Percentiles rank a stretch among this genome's conserved stretches.
Conservation (phyloP, 1,140 invertebrate genomes). For the Pachyrhynchus sulphureomaculatus region DNA sequence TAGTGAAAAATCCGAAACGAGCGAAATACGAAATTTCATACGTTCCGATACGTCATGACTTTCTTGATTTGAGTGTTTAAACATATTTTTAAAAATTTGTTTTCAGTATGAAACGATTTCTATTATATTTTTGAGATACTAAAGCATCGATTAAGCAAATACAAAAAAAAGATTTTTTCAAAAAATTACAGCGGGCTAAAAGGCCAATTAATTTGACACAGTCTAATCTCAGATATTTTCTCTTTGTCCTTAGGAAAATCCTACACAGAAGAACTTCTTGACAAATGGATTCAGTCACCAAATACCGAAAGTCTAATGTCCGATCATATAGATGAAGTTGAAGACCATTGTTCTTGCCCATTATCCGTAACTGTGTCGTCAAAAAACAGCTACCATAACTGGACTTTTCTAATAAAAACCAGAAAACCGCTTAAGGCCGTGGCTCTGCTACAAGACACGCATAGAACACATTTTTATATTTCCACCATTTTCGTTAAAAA, state of each 20-base stretch:
- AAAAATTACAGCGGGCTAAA: too few relatives aligned
- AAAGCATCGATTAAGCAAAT: too few relatives aligned
- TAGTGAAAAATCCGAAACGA: too few relatives aligned
- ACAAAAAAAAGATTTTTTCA: too few relatives aligned
- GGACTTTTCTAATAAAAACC: conserved; percentile 66
- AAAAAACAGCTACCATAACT: conserved; percentile 66
- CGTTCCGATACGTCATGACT: too few relatives aligned
- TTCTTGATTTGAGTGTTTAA: too few relatives aligned
- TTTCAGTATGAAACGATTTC: too few relatives aligned
- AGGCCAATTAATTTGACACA: too few relatives aligned
- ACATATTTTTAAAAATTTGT: too few relatives aligned
- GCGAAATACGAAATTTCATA: too few relatives aligned
- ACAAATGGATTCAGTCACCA: conserved; percentile 62
- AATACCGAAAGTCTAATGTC: conserved; percentile 61
- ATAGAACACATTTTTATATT: conserved; percentile 68
- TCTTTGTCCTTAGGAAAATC: conserved; percentile 44
- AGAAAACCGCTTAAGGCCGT: conserved; percentile 59
- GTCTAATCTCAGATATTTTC: too few relatives aligned
- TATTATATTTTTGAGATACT: too few relatives aligned
- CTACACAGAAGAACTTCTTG: conserved; percentile 65
- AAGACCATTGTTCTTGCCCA: conserved; percentile 62
- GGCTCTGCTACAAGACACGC: conserved; percentile 70
- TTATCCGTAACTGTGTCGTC: conserved; percentile 64
- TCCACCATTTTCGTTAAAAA: conserved; percentile 45
- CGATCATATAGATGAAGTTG: conserved; percentile 61